A percentile compares a stretch with the other conserved stretches of the same genome.
Evolutionary conservation across 2,888 invertebrate genomes (phyloP).

Genomic region (Hemicrepidius hirtus): DNA sequence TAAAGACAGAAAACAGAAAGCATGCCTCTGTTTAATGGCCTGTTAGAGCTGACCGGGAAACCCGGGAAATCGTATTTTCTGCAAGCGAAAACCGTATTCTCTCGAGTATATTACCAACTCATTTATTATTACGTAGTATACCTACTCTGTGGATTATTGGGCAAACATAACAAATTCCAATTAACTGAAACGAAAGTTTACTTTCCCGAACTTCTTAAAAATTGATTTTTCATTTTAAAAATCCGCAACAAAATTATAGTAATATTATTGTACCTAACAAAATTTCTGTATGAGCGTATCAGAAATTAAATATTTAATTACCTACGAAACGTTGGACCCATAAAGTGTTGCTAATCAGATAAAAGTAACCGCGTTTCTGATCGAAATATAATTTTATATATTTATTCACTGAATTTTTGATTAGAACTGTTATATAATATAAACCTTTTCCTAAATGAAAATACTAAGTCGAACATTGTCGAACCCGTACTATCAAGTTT

Average conservation of each 20-base stretch:
- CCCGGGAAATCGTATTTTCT: constrained; percentile 64
- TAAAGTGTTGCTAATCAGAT: too few relatives aligned
- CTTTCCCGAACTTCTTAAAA: too few relatives aligned
- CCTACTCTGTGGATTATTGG: neutral
- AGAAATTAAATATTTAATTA: too few relatives aligned
- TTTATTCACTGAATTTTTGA: too few relatives aligned
- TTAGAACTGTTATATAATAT: too few relatives aligned
- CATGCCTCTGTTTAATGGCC: constrained; percentile 31
- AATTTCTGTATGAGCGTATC: too few relatives aligned
- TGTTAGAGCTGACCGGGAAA: constrained; percentile 55
- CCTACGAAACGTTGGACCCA: too few relatives aligned
- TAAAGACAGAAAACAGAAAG: constrained; percentile 49
- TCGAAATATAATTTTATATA: too few relatives aligned
- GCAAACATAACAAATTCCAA: neutral
- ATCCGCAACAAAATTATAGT: too few relatives aligned
- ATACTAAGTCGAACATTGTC: constrained; percentile 16
- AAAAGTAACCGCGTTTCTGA: too few relatives aligned
- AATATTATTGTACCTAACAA: too few relatives aligned
- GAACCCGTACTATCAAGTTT: constrained; percentile 26
- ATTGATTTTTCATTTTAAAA: too few relatives aligned
- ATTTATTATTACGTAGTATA: constrained; percentile 18
- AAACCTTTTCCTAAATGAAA: neutral
- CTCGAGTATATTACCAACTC: constrained; percentile 8
- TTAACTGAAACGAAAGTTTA: constrained; percentile 5
- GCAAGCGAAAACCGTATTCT: constrained; percentile 57